phyloP scores from a whole-genome alignment of 2,113 vertebrate genomes.

The Catharus bicknelli region DNA sequence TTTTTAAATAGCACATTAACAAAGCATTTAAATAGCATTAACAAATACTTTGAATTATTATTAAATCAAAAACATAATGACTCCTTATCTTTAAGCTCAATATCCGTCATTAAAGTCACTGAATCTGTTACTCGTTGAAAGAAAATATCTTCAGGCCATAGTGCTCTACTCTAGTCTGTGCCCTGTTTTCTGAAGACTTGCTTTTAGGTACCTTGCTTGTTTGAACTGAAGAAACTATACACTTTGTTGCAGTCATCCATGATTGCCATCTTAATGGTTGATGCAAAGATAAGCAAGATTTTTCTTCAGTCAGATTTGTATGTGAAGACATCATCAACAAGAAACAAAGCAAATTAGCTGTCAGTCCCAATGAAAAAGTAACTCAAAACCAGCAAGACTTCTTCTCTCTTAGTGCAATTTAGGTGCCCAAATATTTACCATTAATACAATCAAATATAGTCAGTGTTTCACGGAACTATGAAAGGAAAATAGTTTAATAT shows the following conservation, averaged over 20 bases:
- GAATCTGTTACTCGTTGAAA: not conserved
- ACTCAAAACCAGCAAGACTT: not conserved
- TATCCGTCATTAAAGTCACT: not conserved
- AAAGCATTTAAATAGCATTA: not conserved
- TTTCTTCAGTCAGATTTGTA: not conserved
- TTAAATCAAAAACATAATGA: not conserved
- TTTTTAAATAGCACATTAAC: not conserved
- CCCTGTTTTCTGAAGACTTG: not conserved
- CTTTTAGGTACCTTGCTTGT: not conserved
- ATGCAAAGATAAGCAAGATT: not conserved
- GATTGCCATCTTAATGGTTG: not conserved
- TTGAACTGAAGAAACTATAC: not conserved
- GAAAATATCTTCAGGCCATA: not conserved
- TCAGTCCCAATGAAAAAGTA: not conserved
- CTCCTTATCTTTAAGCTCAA: not conserved
- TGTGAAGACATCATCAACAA: not conserved
- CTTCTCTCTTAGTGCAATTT: not conserved
- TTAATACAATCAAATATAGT: not conserved
- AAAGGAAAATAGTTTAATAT: not conserved
- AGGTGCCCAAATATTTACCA: not conserved
- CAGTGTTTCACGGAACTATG: not conserved
- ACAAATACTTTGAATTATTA: not conserved
- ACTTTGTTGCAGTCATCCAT: not conserved
- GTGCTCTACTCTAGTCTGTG: not conserved
- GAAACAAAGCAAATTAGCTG: not conserved